Evolutionary conservation across 2,113 vertebrate species (phyloP).

Genomic region (Nothobranchius furzeri): DNA sequence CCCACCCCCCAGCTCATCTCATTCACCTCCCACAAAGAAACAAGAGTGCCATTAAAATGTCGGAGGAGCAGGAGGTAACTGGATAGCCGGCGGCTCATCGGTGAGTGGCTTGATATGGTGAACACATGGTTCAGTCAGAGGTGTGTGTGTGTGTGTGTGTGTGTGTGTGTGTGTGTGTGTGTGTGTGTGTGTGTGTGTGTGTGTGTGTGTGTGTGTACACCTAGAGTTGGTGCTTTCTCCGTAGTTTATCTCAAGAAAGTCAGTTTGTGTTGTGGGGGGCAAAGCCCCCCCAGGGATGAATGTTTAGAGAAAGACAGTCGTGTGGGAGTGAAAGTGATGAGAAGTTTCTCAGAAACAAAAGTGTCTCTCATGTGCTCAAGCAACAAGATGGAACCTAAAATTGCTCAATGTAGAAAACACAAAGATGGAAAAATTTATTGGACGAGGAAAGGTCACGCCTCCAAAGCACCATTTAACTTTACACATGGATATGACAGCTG

Average conservation of each 20-base stretch:
- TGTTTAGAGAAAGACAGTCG: slow-evolving; percentile 48
- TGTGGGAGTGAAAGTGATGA: slow-evolving; percentile 32
- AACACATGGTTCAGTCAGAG: slow-evolving; percentile 66
- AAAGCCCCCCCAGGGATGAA: slow-evolving; percentile 30
- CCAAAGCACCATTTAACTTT: background rate
- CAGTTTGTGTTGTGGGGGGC: slow-evolving; percentile 25
- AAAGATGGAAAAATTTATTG: slow-evolving; percentile 30
- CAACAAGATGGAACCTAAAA: slow-evolving; percentile 26
- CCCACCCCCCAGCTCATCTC: background rate
- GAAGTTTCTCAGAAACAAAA: slow-evolving; percentile 24
- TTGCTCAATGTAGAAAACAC: slow-evolving; percentile 32
- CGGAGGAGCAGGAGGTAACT: slow-evolving; percentile 35
- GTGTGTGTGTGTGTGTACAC: background rate
- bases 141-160: slow-evolving; percentile 23
- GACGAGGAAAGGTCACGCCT: slow-evolving; percentile 30
- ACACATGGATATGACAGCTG: too few relatives aligned
- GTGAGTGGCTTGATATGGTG: slow-evolving; percentile 71
- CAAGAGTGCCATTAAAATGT: slow-evolving; percentile 55
- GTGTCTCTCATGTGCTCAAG: slow-evolving; percentile 24
- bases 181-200: too few relatives aligned
- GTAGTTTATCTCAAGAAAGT: slow-evolving; percentile 40
- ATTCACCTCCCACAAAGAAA: background rate
- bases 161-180: too few relatives aligned
- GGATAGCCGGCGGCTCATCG: slow-evolving; percentile 63
- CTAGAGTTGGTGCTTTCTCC: slow-evolving; percentile 27